phyloP scores from a whole-genome alignment of 2,797 vertebrate genomes.

The Anisognathus igniventris region DNA sequence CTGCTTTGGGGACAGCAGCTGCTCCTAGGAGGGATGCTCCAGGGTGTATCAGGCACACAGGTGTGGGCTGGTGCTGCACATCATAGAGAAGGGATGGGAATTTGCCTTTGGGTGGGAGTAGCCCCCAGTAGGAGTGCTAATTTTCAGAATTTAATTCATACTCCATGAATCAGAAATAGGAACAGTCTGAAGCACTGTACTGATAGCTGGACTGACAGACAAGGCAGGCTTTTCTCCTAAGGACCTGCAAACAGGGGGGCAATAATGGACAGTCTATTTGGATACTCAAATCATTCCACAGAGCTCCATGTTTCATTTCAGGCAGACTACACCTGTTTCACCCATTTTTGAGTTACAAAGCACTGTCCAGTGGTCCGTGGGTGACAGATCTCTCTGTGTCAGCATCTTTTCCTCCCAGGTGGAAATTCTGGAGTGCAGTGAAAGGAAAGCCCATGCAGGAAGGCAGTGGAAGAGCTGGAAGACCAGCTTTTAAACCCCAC shows the following conservation, averaged over 20 bases:
- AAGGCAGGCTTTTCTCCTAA: not conserved
- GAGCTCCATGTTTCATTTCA: not conserved
- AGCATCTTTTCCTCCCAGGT: not conserved
- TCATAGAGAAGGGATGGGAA: not conserved
- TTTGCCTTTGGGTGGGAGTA: not conserved
- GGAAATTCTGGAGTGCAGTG: not conserved
- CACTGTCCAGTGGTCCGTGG: rapidly evolving
- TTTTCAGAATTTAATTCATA: not conserved
- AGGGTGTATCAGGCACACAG: rapidly evolving
- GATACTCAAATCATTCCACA: not conserved
- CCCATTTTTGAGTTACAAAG: not conserved
- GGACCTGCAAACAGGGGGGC: not conserved
- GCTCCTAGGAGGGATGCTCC: not conserved
- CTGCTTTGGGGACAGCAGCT: not conserved
- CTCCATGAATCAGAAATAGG: not conserved
- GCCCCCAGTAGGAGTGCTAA: not conserved
- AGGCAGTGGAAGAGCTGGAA: not conserved
- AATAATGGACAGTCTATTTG: not conserved
- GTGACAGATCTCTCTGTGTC: not conserved
- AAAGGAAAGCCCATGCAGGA: not conserved
- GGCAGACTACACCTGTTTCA: not conserved
- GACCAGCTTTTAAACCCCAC: not conserved
- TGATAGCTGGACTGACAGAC: not conserved
- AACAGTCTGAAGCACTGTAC: not conserved
- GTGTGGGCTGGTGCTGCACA: not conserved